Evolutionary conservation across 2,888 invertebrate species (phyloP).

Genomic region (Drosophila histrio): DNA sequence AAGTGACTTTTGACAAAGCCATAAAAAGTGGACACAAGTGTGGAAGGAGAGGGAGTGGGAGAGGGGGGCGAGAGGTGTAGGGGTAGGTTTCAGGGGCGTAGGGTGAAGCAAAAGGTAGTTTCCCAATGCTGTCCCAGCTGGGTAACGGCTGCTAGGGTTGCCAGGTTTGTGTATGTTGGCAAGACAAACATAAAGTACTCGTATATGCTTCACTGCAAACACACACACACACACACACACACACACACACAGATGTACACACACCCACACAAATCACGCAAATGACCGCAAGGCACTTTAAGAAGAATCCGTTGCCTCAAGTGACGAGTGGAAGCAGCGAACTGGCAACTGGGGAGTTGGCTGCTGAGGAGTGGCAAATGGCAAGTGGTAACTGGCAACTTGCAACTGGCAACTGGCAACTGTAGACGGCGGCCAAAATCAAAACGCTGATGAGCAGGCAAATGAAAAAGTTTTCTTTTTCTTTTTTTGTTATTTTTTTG

Average conservation of each 20-base stretch:
- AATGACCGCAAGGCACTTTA: constrained; percentile 82
- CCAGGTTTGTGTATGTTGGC: constrained; percentile 68
- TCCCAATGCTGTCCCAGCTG: constrained; percentile 14
- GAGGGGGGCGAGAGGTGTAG: not conserved
- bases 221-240: constrained; percentile 32
- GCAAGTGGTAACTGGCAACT: constrained; percentile 6
- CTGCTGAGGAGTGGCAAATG: constrained; percentile 9
- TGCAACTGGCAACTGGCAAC: constrained; percentile 35
- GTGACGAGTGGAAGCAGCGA: constrained; percentile 59
- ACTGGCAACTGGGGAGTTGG: constrained; percentile 20
- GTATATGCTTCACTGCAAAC: constrained; percentile 58
- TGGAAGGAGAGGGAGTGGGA: not conserved
- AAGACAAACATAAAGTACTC: constrained; percentile 73
- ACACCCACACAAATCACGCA: constrained; percentile 75
- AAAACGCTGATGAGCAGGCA: constrained; percentile 82
- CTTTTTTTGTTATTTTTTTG: constrained; percentile 11
- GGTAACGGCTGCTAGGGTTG: constrained; percentile 11
- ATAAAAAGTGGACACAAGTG: not conserved
- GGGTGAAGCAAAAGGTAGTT: constrained; percentile 10
- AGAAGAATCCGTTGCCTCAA: constrained; percentile 82
- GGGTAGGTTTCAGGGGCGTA: accelerated
- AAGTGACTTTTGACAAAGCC: constrained; percentile 13
- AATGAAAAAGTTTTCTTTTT: constrained; percentile 77
- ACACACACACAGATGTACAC: constrained; percentile 35
- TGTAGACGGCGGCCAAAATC: constrained; percentile 75